Percentiles rank a stretch among this genome's conserved stretches.
phyloP scores from a whole-genome alignment of 2,797 vertebrate genomes.

The Zonotrichia albicollis region DNA sequence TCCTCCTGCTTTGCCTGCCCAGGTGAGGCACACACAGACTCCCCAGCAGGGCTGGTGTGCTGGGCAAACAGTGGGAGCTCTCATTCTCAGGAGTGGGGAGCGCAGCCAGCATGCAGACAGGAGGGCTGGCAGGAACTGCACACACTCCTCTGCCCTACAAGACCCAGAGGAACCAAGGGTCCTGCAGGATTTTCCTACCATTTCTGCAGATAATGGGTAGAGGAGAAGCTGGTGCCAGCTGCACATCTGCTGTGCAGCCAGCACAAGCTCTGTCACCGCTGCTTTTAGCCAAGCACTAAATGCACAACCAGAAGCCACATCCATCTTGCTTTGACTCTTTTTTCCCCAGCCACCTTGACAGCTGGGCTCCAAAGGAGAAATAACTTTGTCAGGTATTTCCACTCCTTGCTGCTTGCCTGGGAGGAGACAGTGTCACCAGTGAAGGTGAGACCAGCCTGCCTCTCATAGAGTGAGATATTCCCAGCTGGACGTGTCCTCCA shows the following conservation, averaged over 20 bases:
- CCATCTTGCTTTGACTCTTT: neutral
- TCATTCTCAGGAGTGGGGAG: neutral
- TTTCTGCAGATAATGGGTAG: neutral
- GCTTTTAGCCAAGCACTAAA: neutral
- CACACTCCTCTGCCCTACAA: fast-evolving
- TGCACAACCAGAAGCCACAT: neutral
- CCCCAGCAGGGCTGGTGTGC: fast-evolving
- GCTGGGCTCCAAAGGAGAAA: neutral
- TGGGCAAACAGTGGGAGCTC: neutral
- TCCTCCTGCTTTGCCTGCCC: neutral
- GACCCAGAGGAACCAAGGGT: neutral
- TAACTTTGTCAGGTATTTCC: neutral
- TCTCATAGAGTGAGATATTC: neutral
- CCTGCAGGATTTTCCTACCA: neutral
- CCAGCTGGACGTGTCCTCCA: fast-evolving
- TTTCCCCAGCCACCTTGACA: neutral
- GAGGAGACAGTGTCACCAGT: fast-evolving
- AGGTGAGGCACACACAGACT: neutral
- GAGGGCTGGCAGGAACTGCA: neutral
- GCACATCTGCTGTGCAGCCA: neutral
- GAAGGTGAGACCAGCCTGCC: neutral
- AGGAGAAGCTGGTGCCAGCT: neutral
- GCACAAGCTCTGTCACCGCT: fast-evolving
- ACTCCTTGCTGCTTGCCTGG: neutral
- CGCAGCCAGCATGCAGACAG: fast-evolving